These are phyloP conservation scores for Hippopotamus amphibius DNA, from an alignment of 2,113 vertebrate genomes.

Conservation along the genomic window DNA sequence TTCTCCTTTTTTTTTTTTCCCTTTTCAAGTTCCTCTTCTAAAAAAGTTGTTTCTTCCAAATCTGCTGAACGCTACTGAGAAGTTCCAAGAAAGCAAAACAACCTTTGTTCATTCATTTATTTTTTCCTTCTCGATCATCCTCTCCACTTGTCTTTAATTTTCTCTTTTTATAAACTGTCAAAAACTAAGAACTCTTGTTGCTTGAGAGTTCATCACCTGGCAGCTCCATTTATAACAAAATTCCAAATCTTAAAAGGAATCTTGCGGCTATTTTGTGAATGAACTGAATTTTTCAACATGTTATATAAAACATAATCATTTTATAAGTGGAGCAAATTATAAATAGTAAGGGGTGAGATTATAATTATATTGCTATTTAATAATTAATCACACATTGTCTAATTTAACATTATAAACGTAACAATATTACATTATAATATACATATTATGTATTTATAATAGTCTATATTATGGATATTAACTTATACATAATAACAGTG, in stretches of 20 bases:
- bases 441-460: neutral
- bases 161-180: constrained; percentile 43
- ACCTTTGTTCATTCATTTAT: neutral
- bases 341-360: neutral
- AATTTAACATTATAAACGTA: constrained; percentile 5
- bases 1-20: neutral
- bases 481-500: neutral
- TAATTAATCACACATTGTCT: neutral
- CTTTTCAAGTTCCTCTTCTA: constrained; percentile 60
- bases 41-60: constrained; percentile 31
- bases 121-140: neutral
- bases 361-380: neutral
- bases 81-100: constrained; percentile 43
- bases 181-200: neutral
- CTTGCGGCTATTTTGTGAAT: constrained; percentile 31
- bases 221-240: constrained; percentile 18
- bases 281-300: constrained; percentile 39
- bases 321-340: constrained; percentile 22
- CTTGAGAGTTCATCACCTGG: neutral
- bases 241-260: constrained; percentile 43
- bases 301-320: constrained; percentile 16
- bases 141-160: constrained; percentile 7
- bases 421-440: neutral
- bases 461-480: neutral
- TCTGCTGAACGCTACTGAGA: constrained; percentile 39